Conservation (phyloP, 2,797 vertebrate species). For the Argyrosomus regius region DNA sequence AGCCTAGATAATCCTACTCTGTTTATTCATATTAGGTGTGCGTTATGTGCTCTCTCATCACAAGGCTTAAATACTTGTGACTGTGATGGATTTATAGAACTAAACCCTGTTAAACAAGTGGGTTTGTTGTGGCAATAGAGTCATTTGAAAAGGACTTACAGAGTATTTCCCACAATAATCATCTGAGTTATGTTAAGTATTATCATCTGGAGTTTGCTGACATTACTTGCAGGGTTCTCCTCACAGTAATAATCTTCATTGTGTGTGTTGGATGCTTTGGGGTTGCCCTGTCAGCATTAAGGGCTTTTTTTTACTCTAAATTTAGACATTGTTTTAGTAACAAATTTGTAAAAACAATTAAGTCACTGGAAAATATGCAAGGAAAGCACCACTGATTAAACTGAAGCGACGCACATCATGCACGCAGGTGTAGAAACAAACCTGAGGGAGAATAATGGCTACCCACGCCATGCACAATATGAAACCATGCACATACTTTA, state of each 20-base stretch:
- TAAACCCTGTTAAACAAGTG: conserved; percentile 24
- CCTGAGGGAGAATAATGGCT: conserved; percentile 2
- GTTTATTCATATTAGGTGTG: conserved; percentile 29
- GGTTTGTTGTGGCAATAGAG: conserved; percentile 17
- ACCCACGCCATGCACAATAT: neutral
- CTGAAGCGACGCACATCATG: neutral
- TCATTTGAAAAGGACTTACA: neutral
- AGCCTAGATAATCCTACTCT: conserved; percentile 23
- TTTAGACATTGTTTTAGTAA: neutral
- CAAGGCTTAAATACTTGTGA: conserved; percentile 8
- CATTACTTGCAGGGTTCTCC: neutral
- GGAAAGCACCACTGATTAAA: neutral
- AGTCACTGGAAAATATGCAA: conserved; percentile 8
- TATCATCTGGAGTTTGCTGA: conserved; percentile 7
- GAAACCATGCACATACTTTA: neutral
- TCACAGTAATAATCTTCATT: neutral
- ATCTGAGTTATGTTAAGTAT: neutral
- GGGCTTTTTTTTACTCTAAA: neutral
- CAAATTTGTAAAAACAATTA: conserved; percentile 4
- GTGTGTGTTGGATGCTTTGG: neutral
- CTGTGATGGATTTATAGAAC: conserved; percentile 29
- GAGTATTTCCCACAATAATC: conserved; percentile 1
- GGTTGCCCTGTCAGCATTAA: neutral
- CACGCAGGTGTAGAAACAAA: conserved; percentile 3
- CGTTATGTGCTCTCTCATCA: neutral